Percentiles rank a stretch among this genome's conserved stretches.
phyloP scores from a whole-genome alignment of 2,113 vertebrate genomes.

The Phaethon lepturus region DNA sequence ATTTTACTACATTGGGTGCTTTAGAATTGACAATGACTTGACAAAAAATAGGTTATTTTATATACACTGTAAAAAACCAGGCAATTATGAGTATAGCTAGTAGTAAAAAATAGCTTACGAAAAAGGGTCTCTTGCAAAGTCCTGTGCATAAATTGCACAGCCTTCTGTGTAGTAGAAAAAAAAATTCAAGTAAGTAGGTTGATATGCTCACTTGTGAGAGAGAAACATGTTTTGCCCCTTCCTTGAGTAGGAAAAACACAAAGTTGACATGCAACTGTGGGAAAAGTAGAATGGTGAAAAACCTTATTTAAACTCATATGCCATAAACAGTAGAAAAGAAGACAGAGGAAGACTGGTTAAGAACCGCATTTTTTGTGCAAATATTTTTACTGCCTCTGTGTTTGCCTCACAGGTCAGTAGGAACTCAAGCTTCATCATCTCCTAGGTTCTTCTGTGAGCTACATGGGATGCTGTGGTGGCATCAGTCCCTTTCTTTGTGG shows the following conservation, averaged over 20 bases:
- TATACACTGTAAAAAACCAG: neutral
- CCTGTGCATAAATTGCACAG: neutral
- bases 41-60: constrained; percentile 15
- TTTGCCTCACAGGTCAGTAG: neutral
- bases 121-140: neutral
- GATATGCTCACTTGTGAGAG: neutral
- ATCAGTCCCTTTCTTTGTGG: neutral
- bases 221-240: neutral
- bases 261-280: neutral
- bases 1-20: neutral
- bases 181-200: neutral
- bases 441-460: neutral
- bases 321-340: neutral
- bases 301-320: neutral
- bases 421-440: neutral
- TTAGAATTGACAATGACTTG: constrained; percentile 29
- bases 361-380: neutral
- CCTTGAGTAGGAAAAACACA: accelerated
- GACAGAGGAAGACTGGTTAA: neutral
- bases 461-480: neutral
- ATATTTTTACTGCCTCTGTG: neutral
- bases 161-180: neutral
- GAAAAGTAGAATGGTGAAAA: neutral
- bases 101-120: neutral
- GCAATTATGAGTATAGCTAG: neutral